A percentile compares a stretch with the other conserved stretches of the same genome.
Evolutionary conservation across 2,113 vertebrate genomes (phyloP).

Genomic region (Cardinalis cardinalis): DNA sequence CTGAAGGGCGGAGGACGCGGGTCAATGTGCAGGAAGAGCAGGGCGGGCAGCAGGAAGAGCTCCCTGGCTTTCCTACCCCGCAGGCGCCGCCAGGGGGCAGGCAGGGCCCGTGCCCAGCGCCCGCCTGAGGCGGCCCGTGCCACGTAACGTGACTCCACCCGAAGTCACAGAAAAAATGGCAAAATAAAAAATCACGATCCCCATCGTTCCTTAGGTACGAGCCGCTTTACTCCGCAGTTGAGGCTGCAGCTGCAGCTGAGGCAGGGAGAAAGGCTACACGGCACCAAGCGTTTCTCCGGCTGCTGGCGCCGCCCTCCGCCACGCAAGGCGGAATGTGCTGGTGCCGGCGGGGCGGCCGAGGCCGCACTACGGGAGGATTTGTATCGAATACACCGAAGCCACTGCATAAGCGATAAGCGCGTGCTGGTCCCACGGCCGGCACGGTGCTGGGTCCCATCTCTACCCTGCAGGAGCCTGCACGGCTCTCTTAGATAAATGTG

Average conservation of each 20-base stretch:
- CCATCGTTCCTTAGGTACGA: rapidly evolving
- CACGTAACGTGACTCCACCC: neutral
- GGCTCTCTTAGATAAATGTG: neutral
- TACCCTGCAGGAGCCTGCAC: neutral
- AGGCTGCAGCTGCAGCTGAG: neutral
- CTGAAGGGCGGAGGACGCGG: neutral
- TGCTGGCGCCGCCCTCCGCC: neutral
- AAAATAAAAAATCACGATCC: rapidly evolving
- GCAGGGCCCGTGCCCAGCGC: neutral
- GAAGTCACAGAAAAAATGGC: rapidly evolving
- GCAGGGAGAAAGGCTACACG: no score
- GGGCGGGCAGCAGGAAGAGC: neutral
- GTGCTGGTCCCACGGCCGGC: neutral
- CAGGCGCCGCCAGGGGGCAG: neutral
- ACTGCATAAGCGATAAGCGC: neutral
- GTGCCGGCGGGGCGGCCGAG: neutral
- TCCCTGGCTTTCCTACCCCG: rapidly evolving
- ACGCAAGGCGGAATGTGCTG: rapidly evolving
- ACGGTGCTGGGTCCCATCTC: neutral
- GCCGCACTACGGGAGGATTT: rapidly evolving
- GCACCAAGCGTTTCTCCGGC: neutral
- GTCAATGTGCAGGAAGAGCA: rapidly evolving
- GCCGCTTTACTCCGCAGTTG: neutral
- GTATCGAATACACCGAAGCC: rapidly evolving
- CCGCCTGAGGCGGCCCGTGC: neutral